phyloP scores from a whole-genome alignment of 2,113 vertebrate species.

The Petromus typicus region DNA sequence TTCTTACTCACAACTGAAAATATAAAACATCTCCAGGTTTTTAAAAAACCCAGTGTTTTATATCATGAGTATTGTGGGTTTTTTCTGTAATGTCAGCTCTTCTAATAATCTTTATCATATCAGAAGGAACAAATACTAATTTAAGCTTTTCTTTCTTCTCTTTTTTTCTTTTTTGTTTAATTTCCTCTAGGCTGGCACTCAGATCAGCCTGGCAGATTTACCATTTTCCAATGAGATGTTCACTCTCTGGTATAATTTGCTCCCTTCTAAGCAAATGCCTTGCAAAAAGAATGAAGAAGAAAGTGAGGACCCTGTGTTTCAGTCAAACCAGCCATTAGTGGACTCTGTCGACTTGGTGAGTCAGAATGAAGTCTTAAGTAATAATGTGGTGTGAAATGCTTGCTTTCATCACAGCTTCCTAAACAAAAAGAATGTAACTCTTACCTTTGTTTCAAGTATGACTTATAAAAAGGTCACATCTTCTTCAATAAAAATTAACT shows the following conservation, averaged over 20 bases:
- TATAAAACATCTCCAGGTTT: not conserved
- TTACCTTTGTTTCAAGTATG: not conserved
- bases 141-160: constrained; percentile 3
- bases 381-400: fast-evolving
- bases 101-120: not conserved
- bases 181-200: constrained; percentile 87
- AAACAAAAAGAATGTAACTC: not conserved
- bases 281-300: constrained; percentile 77
- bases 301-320: constrained; percentile 76
- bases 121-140: not conserved
- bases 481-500: not conserved
- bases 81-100: not conserved
- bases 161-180: not conserved
- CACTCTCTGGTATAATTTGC: constrained; percentile 90
- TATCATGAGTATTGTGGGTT: not conserved
- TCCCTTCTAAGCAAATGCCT: constrained; percentile 84
- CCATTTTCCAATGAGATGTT: constrained; percentile 83
- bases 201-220: constrained; percentile 89
- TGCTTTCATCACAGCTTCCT: not conserved
- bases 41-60: not conserved
- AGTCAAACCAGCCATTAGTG: constrained; percentile 63
- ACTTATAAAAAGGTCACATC: not conserved
- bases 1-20: not conserved
- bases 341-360: constrained; percentile 88
- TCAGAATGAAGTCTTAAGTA: no score